Base-by-base conservation (phyloP, 2,113 vertebrate genomes). In the Melanerpes formicivorus region DNA sequence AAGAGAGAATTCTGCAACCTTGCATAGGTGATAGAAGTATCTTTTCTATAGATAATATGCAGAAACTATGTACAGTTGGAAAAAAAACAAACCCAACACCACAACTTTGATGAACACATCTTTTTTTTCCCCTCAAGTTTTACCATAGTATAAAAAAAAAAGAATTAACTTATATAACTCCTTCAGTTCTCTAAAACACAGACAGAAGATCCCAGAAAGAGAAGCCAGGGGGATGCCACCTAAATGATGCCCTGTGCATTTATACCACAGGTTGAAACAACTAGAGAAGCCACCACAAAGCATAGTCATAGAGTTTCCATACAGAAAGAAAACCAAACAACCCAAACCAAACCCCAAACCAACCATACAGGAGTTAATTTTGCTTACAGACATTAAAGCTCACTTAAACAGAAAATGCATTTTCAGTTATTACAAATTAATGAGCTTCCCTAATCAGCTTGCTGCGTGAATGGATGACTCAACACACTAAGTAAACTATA, bases 381-480 rank as follows among this genome's bases (percentile, higher is more conserved):
- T 91, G 74, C 94, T 94, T 96, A 95, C 92, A 91, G 97, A 97
- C 83, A 95, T 90, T 96, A 95, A 96, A 97, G 95, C 76, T 83
- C 52, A 88, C 84, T 76, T 88, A 83, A 96, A 91, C 71, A 96
- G 79, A 97, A 97, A 97, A 96, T 42, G 70, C 27, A 73, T 90
- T 97, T 15, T 96, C 74, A 91, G 93, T 93, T 96, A 84, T 90
- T 93, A 95, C 95, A 88, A 84, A 95, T 91, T 62, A 96, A 94
- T 84, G 48, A 95, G 86, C 79, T 88, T 95, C 83, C 73, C 90
- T 88, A 90, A 72, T 93, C 83, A 88, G 80, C 71, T 46, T 89
- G 90, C 55, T 84, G 81, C 93, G 87, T 91, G 83, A 87, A 69
- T 18, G 52, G 62, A 67, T 81, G 87, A 93, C 52, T 55, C 37